phyloP scores from a whole-genome alignment of 2,888 invertebrate species.

The Hypomecis punctinalis region DNA sequence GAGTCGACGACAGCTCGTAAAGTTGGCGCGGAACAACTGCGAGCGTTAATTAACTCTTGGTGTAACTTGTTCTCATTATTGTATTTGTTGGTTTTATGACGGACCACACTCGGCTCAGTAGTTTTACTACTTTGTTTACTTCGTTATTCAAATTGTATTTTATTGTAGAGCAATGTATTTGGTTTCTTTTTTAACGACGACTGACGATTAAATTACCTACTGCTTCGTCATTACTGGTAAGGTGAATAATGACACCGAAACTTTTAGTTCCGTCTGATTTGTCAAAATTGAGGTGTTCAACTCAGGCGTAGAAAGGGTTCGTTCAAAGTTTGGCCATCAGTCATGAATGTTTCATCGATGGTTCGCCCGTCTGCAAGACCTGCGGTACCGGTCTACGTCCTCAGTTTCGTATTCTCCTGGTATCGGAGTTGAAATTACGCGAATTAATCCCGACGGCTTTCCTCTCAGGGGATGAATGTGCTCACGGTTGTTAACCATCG shows the following conservation, averaged over 20 bases:
- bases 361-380: constrained; percentile 46
- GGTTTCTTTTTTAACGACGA: not conserved
- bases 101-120: constrained; percentile 5
- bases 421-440: constrained; percentile 77
- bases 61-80: constrained; percentile 28
- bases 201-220: not conserved
- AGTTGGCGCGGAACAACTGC: constrained; percentile 23
- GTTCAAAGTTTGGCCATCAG: not conserved
- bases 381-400: constrained; percentile 59
- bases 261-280: not conserved
- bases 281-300: not conserved
- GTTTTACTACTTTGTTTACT: constrained; percentile 18
- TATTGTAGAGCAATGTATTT: constrained; percentile 5
- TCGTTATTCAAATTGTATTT: constrained; percentile 9
- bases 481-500: constrained; percentile 43
- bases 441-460: constrained; percentile 72
- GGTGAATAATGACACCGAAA: not conserved
- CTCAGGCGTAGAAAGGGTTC: not conserved
- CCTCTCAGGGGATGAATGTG: constrained; percentile 63
- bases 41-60: constrained; percentile 27
- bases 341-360: not conserved
- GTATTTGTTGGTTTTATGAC: constrained; percentile 19
- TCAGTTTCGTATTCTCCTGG: constrained; percentile 72
- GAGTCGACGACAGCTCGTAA: constrained; percentile 28
- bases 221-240: not conserved